Evolutionary conservation across 2,888 invertebrate species (phyloP).

Genomic region (Monochamus alternatus): DNA sequence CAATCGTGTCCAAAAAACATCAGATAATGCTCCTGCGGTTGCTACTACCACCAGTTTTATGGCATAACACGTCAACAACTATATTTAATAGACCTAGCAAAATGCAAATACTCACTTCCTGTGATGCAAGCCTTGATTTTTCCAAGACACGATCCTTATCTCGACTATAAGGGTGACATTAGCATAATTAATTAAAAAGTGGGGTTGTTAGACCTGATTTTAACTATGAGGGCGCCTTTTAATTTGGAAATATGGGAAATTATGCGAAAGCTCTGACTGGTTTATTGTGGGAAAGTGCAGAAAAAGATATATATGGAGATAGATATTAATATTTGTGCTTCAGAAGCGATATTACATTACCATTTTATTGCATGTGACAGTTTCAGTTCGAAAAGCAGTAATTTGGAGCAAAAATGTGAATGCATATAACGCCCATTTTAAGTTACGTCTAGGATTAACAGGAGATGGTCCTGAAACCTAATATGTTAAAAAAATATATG

Average conservation of each 20-base stretch:
- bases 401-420: neutral
- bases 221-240: slow-evolving; percentile 1
- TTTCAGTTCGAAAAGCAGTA: slow-evolving; percentile 1
- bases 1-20: neutral
- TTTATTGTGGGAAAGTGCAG: neutral
- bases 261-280: neutral
- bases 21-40: neutral
- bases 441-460: too few species aligned
- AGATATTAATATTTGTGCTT: neutral
- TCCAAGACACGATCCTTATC: neutral
- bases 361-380: neutral
- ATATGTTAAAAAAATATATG: too few species aligned
- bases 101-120: neutral
- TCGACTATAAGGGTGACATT: neutral
- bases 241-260: neutral
- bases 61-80: neutral
- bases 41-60: neutral
- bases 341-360: neutral
- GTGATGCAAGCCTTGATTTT: neutral
- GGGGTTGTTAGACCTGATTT: slow-evolving; percentile 6
- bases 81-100: neutral
- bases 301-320: neutral
- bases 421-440: too few species aligned
- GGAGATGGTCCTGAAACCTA: too few species aligned
- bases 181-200: slow-evolving; percentile 4